These are phyloP conservation scores for Calcarius lapponicus DNA, from an alignment of 2,797 vertebrate genomes.

Conservation along the genomic window DNA sequence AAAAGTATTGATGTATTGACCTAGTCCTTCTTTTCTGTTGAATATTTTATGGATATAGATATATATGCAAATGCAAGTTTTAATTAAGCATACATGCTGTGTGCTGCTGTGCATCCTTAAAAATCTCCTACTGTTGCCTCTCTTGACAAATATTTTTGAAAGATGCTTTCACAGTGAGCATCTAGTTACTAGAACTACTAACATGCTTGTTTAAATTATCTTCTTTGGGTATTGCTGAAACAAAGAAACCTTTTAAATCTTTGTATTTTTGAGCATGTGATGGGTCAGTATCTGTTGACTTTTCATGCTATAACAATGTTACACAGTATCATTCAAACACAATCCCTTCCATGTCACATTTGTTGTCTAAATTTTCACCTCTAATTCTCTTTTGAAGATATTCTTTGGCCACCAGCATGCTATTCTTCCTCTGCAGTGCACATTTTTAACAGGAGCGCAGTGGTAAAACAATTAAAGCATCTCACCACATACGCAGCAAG, in stretches of 20 bases:
- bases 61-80: conserved; percentile 43
- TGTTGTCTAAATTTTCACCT: not conserved
- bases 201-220: not conserved
- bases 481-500: not conserved
- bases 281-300: not conserved
- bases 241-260: not conserved
- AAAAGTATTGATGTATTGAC: conserved; percentile 44
- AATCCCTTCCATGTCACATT: not conserved
- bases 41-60: conserved; percentile 51
- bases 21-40: not conserved
- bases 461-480: not conserved
- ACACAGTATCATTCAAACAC: not conserved
- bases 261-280: not conserved
- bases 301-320: not conserved
- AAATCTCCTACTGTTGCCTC: conserved; percentile 2
- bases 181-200: not conserved
- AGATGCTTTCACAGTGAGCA: not conserved
- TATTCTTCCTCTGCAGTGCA: not conserved
- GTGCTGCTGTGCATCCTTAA: not conserved
- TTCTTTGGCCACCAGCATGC: not conserved
- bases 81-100: conserved; percentile 27
- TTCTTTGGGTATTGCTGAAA: not conserved
- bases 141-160: conserved; percentile 5
- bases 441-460: not conserved
- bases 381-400: not conserved